phyloP scores from a whole-genome alignment of 30 jellyfish, hydroid and myxozoan genomes.

The Pelagia noctiluca region DNA sequence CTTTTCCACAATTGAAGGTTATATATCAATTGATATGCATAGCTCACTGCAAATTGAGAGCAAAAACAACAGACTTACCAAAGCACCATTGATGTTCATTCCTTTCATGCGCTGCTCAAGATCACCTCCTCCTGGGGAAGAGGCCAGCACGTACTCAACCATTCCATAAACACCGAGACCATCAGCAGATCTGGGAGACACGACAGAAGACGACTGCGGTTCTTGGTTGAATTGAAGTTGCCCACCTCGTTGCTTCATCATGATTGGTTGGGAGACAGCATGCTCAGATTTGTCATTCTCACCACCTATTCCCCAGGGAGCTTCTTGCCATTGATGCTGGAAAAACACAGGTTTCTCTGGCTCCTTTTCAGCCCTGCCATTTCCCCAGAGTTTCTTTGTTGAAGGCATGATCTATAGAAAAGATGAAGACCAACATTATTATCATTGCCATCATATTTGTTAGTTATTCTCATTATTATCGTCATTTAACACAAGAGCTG shows the following conservation, averaged over 20 bases:
- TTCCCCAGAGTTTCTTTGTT: conserved; percentile 86
- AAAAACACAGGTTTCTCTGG: conserved; percentile 75
- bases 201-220: conserved; percentile 71
- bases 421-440: too few species aligned
- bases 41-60: not conserved
- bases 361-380: conserved; percentile 44
- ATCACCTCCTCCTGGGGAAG: conserved; percentile 99
- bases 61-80: conserved; percentile 50
- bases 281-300: conserved; percentile 95
- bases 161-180: conserved; percentile 95
- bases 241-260: conserved; percentile 81
- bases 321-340: conserved; percentile 96
- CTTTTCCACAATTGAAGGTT: not conserved
- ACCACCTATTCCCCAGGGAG: conserved; percentile 84
- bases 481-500: too few species aligned
- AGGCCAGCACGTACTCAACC: conserved; percentile 98
- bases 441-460: too few species aligned
- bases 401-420: conserved; percentile 56
- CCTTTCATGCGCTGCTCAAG: conserved; percentile 88
- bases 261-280: conserved; percentile 97
- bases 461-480: too few species aligned
- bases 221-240: conserved; percentile 75
- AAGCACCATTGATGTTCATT: conserved; percentile 76
- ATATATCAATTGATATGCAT: not conserved
- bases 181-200: conserved; percentile 98